phyloP scores from a whole-genome alignment of 2,113 vertebrate genomes.

The Xiphophorus maculatus region DNA sequence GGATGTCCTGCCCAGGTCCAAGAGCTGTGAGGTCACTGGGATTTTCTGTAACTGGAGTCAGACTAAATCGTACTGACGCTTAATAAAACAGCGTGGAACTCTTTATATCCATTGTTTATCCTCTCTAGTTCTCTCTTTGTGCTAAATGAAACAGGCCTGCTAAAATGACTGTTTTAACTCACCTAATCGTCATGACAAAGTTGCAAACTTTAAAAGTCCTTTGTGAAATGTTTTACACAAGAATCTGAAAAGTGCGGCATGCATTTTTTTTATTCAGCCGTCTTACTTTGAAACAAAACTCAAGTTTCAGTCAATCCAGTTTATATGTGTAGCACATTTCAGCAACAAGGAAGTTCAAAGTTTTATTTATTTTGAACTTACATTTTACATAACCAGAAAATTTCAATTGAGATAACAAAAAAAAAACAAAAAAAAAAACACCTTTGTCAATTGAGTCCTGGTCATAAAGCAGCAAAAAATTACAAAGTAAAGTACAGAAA shows the following conservation, averaged over 20 bases:
- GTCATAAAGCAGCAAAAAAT: too few species aligned
- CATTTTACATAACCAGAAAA: too few species aligned
- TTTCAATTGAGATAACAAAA: too few species aligned
- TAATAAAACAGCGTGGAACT: conserved; percentile 86
- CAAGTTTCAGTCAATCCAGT: too few species aligned
- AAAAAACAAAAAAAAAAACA: too few species aligned
- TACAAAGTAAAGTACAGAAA: too few species aligned
- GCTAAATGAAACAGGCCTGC: too few species aligned
- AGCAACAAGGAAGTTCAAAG: too few species aligned
- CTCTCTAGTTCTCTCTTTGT: conserved; percentile 61
- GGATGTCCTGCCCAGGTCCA: conserved; percentile 21
- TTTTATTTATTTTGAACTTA: too few species aligned
- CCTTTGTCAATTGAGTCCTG: too few species aligned
- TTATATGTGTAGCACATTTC: too few species aligned
- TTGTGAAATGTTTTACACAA: not conserved
- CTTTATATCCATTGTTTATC: conserved; percentile 94
- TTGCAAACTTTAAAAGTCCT: not conserved
- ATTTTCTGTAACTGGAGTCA: conserved; percentile 89
- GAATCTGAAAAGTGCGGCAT: not conserved
- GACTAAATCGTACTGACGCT: conserved; percentile 88
- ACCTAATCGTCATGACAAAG: not conserved
- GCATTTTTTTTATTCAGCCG: not conserved
- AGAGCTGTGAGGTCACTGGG: conserved; percentile 83
- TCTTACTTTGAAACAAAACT: not conserved
- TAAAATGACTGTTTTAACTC: not conserved